phyloP scores from a whole-genome alignment of 2,888 invertebrate genomes.

The Erebia aethiops region DNA sequence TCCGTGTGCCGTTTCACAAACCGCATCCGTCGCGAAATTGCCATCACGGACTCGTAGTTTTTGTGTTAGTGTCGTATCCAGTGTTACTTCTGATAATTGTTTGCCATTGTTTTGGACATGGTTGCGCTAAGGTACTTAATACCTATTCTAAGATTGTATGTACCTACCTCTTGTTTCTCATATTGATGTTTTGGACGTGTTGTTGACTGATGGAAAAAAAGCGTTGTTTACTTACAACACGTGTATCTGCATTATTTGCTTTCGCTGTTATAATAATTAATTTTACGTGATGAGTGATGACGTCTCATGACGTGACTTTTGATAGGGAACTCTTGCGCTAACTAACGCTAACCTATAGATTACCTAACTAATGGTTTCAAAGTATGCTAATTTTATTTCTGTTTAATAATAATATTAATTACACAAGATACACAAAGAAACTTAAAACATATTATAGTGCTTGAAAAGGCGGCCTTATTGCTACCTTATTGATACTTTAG shows the following conservation, averaged over 20 bases:
- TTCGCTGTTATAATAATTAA: neutral
- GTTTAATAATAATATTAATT: too few relatives aligned
- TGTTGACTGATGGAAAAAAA: neutral
- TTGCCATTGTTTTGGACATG: conserved; percentile 53
- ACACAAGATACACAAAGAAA: too few relatives aligned
- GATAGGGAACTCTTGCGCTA: too few relatives aligned
- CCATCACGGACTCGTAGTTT: conserved; percentile 52
- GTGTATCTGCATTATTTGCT: neutral
- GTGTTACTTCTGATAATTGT: conserved; percentile 46
- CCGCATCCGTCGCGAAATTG: conserved; percentile 51
- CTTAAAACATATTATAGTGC: too few relatives aligned
- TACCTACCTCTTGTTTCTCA: neutral
- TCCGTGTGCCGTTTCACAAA: conserved; percentile 49
- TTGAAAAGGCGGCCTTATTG: too few relatives aligned
- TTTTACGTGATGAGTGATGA: too few relatives aligned
- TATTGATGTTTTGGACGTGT: neutral
- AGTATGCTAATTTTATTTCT: too few relatives aligned
- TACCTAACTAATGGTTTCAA: too few relatives aligned
- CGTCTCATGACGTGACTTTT: too few relatives aligned
- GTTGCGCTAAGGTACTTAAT: conserved; percentile 60
- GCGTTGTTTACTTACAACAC: neutral
- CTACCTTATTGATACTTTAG: too few relatives aligned
- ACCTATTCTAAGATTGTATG: conserved; percentile 13
- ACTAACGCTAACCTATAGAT: too few relatives aligned
- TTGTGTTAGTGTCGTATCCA: conserved; percentile 52